These are phyloP conservation scores for Porites lobata DNA, from an alignment of 92 coral and sea anemone genomes.

Conservation along the genomic window DNA sequence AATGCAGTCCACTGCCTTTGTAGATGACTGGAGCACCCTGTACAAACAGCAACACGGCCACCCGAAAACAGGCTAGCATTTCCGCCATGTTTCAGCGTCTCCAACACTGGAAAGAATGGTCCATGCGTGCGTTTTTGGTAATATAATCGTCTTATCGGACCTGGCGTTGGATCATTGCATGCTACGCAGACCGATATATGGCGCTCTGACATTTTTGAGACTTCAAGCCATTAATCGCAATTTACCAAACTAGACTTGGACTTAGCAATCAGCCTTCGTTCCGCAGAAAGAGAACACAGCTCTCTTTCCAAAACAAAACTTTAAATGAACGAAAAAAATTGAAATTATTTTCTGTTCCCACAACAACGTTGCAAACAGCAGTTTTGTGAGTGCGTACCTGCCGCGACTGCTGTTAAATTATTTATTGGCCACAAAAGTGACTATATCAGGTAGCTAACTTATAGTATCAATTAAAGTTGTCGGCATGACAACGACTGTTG, in stretches of 20 bases:
- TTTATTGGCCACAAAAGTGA: background rate
- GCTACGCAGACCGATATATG: slow-evolving; percentile 72
- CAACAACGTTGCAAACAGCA: slow-evolving; percentile 42
- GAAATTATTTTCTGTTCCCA: slow-evolving; percentile 26
- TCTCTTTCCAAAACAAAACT: background rate
- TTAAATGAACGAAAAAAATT: background rate
- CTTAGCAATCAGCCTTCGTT: background rate
- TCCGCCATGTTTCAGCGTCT: slow-evolving; percentile 67
- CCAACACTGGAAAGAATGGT: slow-evolving; percentile 91
- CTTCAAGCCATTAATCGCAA: slow-evolving; percentile 4
- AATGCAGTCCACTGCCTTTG: slow-evolving; percentile 92
- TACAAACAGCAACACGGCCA: slow-evolving; percentile 89
- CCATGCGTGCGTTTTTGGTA: slow-evolving; percentile 91
- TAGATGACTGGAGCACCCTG: slow-evolving; percentile 91
- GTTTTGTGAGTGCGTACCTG: slow-evolving; percentile 25
- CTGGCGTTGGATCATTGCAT: slow-evolving; percentile 91
- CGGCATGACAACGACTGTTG: slow-evolving; percentile 7
- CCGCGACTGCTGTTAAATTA: slow-evolving; percentile 15
- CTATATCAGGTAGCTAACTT: slow-evolving; percentile 1
- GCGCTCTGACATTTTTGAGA: slow-evolving; percentile 24
- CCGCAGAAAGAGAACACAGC: background rate
- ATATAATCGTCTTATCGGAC: slow-evolving; percentile 88
- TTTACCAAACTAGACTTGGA: background rate
- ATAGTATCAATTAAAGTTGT: background rate
- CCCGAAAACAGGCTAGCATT: slow-evolving; percentile 78